Base-by-base conservation (phyloP, 2,888 invertebrate species). In the Phragmatobia fuliginosa region DNA sequence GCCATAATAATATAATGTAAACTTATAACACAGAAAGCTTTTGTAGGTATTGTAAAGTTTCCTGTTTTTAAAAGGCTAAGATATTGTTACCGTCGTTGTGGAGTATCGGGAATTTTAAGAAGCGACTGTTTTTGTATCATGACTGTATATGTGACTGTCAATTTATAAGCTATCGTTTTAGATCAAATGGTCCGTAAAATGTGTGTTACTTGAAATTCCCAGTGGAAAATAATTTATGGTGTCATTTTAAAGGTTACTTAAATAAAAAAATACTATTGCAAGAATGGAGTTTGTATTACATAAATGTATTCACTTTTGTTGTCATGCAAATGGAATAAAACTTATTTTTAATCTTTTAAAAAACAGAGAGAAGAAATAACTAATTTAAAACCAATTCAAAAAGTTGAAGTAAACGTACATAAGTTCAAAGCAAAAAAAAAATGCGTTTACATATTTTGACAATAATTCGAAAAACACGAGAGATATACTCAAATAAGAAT, bases 31-130 rank as follows among this genome's bases (percentile, higher is more conserved):
- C 49, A 59, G 38, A 67, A 61, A 41, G 28, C 28, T 62, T 31
- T 58, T 31, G n/a, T 58, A 25, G 8, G 52, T n/a, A 62, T 67
- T 67, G 49, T 67, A 14, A 18, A 18, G 61, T 62, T 62, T 62
- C 58, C 62, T 63, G 67, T 62, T 62, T 58, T 36, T 14, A 28
- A 3, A 18, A 28, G 11, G 2, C 28, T 41, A 36, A 41, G 32
- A 33, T 36, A 25, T n/a, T 68, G 62, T 62, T 32, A 41, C 5
- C 1, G 67, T 25, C 21, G 21, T 14, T 65, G 25, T 32, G 28
- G 18, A 32, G 33, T 21, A 60, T 49, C 25, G 0, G 61, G 18
- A 28, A 0, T 67, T 61, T 49, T 33, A 3, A 25, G 21, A 61
- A 67, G 21, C 21, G 1, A 21, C 36, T 3, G 62, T 38, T 41